Percentiles rank a stretch among this genome's conserved stretches.
phyloP scores from a whole-genome alignment of 2,888 invertebrate genomes.

The Chromoteleia sp. region DNA sequence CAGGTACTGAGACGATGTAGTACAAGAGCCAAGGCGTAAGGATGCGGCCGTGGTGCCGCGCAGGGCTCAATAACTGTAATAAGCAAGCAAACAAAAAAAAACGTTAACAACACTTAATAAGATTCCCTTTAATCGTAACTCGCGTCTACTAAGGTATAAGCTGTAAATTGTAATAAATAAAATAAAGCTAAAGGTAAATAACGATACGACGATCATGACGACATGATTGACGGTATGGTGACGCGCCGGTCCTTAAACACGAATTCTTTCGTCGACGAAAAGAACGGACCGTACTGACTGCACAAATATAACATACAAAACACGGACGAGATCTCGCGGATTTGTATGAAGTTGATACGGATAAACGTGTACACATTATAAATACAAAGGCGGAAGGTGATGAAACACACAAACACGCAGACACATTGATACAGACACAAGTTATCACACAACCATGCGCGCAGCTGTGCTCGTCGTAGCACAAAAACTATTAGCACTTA shows the following conservation, averaged over 20 bases:
- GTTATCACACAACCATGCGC: constrained; percentile 77
- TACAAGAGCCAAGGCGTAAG: constrained; percentile 77
- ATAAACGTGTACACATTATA: constrained; percentile 68
- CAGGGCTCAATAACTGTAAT: constrained; percentile 77
- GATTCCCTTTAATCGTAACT: constrained; percentile 79
- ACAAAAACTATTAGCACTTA: constrained; percentile 84
- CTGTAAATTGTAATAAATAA: constrained; percentile 71
- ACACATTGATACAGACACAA: constrained; percentile 69
- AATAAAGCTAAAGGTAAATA: constrained; percentile 55
- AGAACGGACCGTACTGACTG: constrained; percentile 69
- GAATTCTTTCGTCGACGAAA: constrained; percentile 63
- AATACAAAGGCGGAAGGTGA: constrained; percentile 65
- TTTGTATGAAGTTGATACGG: constrained; percentile 67
- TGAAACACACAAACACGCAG: constrained; percentile 67
- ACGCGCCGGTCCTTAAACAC: constrained; percentile 56
- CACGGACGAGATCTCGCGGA: constrained; percentile 61
- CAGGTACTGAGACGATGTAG: constrained; percentile 76
- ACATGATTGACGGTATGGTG: constrained; percentile 52
- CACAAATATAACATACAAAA: constrained; percentile 67
- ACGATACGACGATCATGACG: constrained; percentile 51
- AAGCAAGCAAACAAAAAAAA: constrained; percentile 48
- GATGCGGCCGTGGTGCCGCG: constrained; percentile 73
- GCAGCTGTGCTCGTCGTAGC: constrained; percentile 83
- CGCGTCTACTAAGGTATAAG: constrained; percentile 77
- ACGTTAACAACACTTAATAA: constrained; percentile 74